Evolutionary conservation across 2,888 invertebrate species (phyloP).

Genomic region (Machimus rusticus): DNA sequence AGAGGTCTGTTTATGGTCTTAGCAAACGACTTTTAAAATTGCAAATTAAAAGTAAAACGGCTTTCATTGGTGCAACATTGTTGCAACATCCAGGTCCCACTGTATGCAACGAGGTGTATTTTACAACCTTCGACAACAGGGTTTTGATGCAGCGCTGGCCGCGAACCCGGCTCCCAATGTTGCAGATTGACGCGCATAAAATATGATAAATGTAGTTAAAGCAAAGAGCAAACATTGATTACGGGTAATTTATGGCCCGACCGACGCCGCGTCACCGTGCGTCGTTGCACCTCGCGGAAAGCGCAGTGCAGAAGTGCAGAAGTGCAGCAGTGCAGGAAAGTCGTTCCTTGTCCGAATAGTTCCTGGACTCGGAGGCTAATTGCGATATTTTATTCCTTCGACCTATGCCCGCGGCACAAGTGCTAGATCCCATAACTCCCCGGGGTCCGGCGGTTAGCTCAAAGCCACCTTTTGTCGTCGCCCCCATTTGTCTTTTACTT

Average conservation of each 20-base stretch:
- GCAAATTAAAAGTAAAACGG: constrained; percentile 34
- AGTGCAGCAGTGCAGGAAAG: not conserved
- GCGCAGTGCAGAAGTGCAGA: not conserved
- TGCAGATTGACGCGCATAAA: constrained; percentile 29
- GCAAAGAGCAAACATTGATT: constrained; percentile 40
- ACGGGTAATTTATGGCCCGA: constrained; percentile 22
- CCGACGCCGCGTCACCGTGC: not conserved
- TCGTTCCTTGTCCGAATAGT: not conserved
- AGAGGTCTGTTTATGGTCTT: constrained; percentile 10
- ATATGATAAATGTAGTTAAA: constrained; percentile 29
- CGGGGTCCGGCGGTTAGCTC: not conserved
- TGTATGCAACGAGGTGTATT: not conserved
- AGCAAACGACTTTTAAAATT: constrained; percentile 35
- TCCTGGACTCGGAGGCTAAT: not conserved
- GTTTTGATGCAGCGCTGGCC: not conserved
- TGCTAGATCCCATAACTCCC: not conserved
- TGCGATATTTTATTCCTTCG: not conserved
- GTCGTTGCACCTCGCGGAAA: not conserved
- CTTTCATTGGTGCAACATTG: constrained; percentile 16
- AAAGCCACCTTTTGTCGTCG: not conserved
- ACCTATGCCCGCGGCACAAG: not conserved
- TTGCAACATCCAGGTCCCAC: constrained; percentile 1
- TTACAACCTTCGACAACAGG: not conserved
- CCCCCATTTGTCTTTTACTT: not conserved
- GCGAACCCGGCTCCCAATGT: not conserved